Base-by-base conservation (phyloP, 2,888 invertebrate species). In the Catocala nupta region DNA sequence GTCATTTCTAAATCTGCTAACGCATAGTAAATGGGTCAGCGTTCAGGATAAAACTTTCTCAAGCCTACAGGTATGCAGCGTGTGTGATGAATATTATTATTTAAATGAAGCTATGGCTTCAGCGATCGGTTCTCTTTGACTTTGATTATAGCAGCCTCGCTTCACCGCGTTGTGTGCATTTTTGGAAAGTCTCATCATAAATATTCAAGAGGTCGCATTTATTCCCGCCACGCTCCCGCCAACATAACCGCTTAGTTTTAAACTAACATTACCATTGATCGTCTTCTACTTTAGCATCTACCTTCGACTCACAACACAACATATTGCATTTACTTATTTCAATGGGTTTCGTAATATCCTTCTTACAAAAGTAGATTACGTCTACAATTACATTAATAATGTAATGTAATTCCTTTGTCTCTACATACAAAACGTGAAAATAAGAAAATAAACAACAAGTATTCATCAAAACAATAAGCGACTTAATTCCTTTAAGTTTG, bases 111-210 rank as follows among this genome's bases (percentile, higher is more conserved):
- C 64, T 56, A 44, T 57, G 58, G 51, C 42, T 70, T 62, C 59
- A 80, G 72, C 78, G 76, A 75, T 81, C 78, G 61, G 63, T 64
- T 55, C 62, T 64, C 70, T 69, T 59, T 63, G 59, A 70, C 77
- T 82, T 74, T 80, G 76, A 81, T 81, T 81, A 80, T 72, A 77
- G 68, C 59, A 63, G 72, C 74, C 68, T 57, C 60, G 58, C 67
- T 68, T 61, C 63, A 59, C 12, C 33, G 34, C 49, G 12, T 11
- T 60, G 77, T 81, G 81, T 80, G 83, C 85, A 84, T 85, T 87
- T 77, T 86, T 81, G 83, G 80, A 73, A 80, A 72, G 71, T 81
- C 67, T 73, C 71, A 77, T 80, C 80, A 85, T 88, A 81, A 82
- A 87, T 88, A 88, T 88, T 84, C 84, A 87, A 67, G 69, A 65